These are phyloP conservation scores for Caerostris darwini DNA, from an alignment of 1,140 invertebrate species.

Conservation along the genomic window DNA sequence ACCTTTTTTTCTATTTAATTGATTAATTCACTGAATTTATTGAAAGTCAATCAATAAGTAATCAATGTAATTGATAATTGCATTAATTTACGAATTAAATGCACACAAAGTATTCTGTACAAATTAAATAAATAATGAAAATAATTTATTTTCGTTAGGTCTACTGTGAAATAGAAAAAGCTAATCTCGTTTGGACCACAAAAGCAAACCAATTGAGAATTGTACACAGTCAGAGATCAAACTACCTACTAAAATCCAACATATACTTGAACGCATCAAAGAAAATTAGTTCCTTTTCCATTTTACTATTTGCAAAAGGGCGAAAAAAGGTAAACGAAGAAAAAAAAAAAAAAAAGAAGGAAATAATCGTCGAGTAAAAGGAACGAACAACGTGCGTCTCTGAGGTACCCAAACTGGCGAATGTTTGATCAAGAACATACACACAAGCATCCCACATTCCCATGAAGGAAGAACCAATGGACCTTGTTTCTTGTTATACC, in stretches of 20 bases:
- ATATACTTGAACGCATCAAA: conserved; percentile 30
- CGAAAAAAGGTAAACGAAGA: too few relatives aligned
- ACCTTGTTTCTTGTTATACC: conserved; percentile 59
- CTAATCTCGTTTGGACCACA: background rate
- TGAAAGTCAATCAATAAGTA: too few relatives aligned
- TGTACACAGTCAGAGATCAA: background rate
- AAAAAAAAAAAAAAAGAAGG: background rate
- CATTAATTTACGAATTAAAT: too few relatives aligned
- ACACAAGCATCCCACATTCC: background rate
- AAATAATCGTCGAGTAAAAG: conserved; percentile 13
- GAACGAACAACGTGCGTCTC: conserved; percentile 43
- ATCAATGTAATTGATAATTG: too few relatives aligned
- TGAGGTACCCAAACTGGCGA: conserved; percentile 50
- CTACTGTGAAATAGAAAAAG: background rate
- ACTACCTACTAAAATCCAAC: background rate
- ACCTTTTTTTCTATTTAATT: too few relatives aligned
- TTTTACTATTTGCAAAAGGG: background rate
- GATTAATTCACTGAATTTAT: too few relatives aligned
- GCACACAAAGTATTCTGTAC: too few relatives aligned
- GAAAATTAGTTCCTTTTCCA: conserved; percentile 69
- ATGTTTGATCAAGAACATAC: conserved; percentile 63
- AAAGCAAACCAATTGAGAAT: background rate
- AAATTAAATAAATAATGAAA: too few relatives aligned
- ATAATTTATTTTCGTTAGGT: too few relatives aligned
- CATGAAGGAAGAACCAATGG: conserved; percentile 28